These are phyloP conservation scores for Escarpia spicata DNA, from an alignment of 2,888 invertebrate genomes.

Conservation along the genomic window DNA sequence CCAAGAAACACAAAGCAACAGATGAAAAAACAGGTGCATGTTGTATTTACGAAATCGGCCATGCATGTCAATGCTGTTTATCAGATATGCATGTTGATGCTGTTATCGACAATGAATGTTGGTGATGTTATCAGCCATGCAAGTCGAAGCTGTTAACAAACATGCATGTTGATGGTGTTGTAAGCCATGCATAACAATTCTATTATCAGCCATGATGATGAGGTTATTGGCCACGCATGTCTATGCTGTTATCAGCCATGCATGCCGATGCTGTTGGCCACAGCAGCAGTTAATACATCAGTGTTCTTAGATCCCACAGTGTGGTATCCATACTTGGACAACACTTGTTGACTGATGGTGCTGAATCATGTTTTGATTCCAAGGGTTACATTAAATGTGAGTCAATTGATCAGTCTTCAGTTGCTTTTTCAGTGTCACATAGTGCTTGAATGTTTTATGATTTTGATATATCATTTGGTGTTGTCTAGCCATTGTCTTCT, in stretches of 20 bases:
- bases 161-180: too few species aligned
- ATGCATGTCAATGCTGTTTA: neutral
- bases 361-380: too few species aligned
- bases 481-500: too few species aligned
- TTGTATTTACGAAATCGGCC: neutral
- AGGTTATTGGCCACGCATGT: neutral
- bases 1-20: conserved; percentile 26
- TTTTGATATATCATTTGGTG: too few species aligned
- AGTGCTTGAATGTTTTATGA: too few species aligned
- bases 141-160: neutral
- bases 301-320: neutral
- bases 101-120: too few species aligned
- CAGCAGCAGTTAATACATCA: neutral
- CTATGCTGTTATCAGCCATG: neutral
- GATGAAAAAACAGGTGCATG: neutral
- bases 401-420: too few species aligned
- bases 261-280: neutral
- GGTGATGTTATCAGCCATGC: neutral
- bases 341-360: neutral
- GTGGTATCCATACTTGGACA: neutral
- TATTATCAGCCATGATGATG: too few species aligned
- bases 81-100: neutral
- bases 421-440: too few species aligned
- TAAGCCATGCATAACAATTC: too few species aligned
- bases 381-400: too few species aligned